Base-by-base conservation (phyloP, 2,113 vertebrate genomes). In the Vanacampus margaritifer region DNA sequence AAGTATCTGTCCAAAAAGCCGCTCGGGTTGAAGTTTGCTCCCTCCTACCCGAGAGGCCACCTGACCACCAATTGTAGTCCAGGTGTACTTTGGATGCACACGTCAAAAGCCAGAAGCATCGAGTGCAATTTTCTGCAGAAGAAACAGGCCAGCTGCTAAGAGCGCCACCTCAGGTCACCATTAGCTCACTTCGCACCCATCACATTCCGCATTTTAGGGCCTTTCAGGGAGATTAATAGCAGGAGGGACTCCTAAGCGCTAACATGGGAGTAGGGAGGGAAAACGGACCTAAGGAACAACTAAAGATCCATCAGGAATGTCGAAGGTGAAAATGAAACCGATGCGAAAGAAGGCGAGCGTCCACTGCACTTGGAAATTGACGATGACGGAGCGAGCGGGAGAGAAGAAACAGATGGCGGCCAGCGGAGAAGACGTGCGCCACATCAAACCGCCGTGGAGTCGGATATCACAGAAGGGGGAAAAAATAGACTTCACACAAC, bases 61-160 rank as follows among this genome's bases (percentile, higher is more conserved):
- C 17, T 32, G 16, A 57, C 6, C 16, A 3, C 21, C 11, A 16
- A 67, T 60, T 7, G 13, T 78, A 46, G 70, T n/a, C n/a, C n/a
- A n/a, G n/a, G n/a, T n/a, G n/a, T 50, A 69, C 65, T 74, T 65
- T 65, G 24, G 57, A 53, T 24, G 63, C n/a, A n/a, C n/a, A n/a
- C 73, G 56, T 61, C 67, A 78, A 68, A 66, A 51, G 74, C 69
- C 78, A 65, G 16, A 76, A 78, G 65, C 6, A 81, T 87, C 85
- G 48, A 1, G 43, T 82, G 67, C 76, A 84, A 84, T 86, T 87
- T 84, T 68, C 76, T 43, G 37, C 53, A 58, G 63, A 37, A 67
- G 67, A 50, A 75, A 48, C 53, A 14, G 72, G 48, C 5, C 16
- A 0, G 11, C 24, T 41, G 82, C 85, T 85, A 88, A 79, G 46